Evolutionary conservation across 2,797 vertebrate species (phyloP), one percentile per base, ranked within the genome.

Genomic region (Sebastes trivittatus): DNA sequence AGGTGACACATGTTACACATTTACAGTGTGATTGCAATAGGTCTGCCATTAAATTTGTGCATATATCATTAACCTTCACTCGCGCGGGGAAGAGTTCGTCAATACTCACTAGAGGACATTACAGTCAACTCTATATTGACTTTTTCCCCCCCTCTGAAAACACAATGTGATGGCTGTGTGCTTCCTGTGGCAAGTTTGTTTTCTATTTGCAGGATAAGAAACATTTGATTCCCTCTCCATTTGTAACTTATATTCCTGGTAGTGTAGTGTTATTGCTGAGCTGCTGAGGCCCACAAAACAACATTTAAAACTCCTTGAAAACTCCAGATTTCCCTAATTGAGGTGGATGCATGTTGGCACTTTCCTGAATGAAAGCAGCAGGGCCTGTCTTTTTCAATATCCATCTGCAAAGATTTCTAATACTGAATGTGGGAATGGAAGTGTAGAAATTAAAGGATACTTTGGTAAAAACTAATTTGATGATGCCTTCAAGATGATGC

Each of bases 401-500:
- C 71, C 25, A 72, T 68, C 65, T 4, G 9, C 29, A 59, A 59
- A 71, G 20, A 60, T 67, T 54, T 38, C 42, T 34, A 63, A 74
- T 27, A 54, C 54, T 46, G 29, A 62, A 69, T 71, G 65, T 71
- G 46, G 32, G 71, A 70, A 62, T 54, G 23, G 14, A 75, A 77
- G 61, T 64, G n/a, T 6, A 61, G 52, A 79, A 67, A 81, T 83
- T 72, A 76, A 70, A 58, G 27, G 27, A 71, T 36, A 67, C 18
- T 59, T 75, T 49, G 42, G 61, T 75, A 56, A 82, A 72, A 81
- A 66, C 23, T 66, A 80, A 87, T 87, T 72, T 74, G 67, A 83
- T 85, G 81, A 92, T 68, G 72, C 66, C 46, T 74, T 62, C 52
- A 77, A 71, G 20, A 91, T 93, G 89, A 94, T 90, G 92, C 80